These are phyloP conservation scores for Australoheros scitulus DNA, from an alignment of 2,113 vertebrate species.

Conservation along the genomic window DNA sequence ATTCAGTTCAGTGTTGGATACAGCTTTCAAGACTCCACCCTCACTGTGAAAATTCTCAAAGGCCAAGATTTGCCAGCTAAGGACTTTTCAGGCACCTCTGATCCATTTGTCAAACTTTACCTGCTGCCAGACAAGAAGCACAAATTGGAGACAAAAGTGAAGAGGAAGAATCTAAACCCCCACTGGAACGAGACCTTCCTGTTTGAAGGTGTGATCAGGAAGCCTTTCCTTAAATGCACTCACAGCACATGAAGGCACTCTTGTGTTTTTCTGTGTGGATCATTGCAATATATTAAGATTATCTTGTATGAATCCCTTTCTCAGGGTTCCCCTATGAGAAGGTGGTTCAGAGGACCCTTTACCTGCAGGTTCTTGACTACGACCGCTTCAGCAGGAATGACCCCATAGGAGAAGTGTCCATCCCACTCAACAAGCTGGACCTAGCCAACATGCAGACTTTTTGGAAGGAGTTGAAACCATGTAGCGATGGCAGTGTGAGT, in stretches of 20 bases:
- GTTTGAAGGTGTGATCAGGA: constrained; percentile 87
- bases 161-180: constrained; percentile 97
- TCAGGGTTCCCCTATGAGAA: constrained; percentile 98
- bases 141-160: constrained; percentile 99
- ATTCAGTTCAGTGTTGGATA: constrained; percentile 99
- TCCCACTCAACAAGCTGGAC: constrained; percentile 97
- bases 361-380: constrained; percentile 97
- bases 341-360: constrained; percentile 95
- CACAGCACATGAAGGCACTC: not conserved
- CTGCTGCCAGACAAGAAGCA: constrained; percentile 99
- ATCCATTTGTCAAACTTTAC: constrained; percentile 99
- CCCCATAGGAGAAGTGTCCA: constrained; percentile 96
- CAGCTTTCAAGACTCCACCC: constrained; percentile 98
- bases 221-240: not conserved
- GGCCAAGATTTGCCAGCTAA: constrained; percentile 97
- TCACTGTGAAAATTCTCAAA: constrained; percentile 98
- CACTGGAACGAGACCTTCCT: constrained; percentile 99
- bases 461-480: constrained; percentile 99
- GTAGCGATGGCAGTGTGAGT: constrained; percentile 99
- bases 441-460: constrained; percentile 98
- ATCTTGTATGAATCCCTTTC: constrained; percentile 13
- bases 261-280: not conserved
- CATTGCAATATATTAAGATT: not conserved
- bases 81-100: constrained; percentile 98
- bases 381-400: constrained; percentile 98